Evolutionary conservation across 23 tunicate genomes (phyloP).

Genomic region (Ciona savignyi): DNA sequence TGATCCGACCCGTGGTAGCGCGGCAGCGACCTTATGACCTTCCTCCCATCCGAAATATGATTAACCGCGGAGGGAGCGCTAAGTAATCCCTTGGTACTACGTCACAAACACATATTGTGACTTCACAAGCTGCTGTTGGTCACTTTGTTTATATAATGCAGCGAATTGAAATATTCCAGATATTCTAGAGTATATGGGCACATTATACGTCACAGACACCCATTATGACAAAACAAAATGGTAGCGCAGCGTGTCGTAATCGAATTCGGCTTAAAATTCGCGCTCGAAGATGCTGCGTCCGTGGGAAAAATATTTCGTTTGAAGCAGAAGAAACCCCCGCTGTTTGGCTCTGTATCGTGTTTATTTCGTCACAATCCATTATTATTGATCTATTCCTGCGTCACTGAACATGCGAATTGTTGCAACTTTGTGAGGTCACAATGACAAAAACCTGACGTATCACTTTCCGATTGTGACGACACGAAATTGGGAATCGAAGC

Average conservation of each 20-base stretch:
- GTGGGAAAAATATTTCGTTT: no score
- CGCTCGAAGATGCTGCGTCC: no score
- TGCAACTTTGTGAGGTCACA: background rate
- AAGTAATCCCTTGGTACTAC: background rate
- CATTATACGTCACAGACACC: background rate
- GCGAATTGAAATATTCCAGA: no score
- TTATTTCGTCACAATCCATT: no score
- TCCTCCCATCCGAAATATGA: background rate
- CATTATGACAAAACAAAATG: background rate
- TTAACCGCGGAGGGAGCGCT: background rate
- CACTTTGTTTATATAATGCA: background rate
- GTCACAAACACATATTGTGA: background rate
- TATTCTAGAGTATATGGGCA: no score
- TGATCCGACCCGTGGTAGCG: background rate
- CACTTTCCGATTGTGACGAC: slow-evolving; percentile 10
- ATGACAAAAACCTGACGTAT: background rate
- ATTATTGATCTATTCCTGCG: no score
- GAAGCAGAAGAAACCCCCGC: no score
- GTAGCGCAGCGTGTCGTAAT: background rate
- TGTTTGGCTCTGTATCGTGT: no score
- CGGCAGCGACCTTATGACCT: background rate
- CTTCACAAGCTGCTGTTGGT: background rate
- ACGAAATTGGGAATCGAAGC: background rate
- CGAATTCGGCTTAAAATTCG: no score
- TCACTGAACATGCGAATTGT: no score